These are phyloP conservation scores for Engraulis encrasicolus DNA, from an alignment of 2,113 vertebrate species.

Conservation along the genomic window DNA sequence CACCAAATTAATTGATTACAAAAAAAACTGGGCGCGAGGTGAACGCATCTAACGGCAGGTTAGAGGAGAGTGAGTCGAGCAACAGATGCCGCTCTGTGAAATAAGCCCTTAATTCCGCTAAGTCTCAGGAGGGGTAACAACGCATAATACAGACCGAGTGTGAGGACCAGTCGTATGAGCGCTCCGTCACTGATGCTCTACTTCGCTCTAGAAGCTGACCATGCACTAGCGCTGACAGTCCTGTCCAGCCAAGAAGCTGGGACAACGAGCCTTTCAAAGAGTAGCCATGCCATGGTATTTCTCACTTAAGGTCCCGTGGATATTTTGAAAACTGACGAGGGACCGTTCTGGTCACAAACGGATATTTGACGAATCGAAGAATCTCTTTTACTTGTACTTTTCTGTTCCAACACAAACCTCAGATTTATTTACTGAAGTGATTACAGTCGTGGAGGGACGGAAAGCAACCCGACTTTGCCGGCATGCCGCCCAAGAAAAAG, in stretches of 20 bases:
- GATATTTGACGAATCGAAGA: not conserved
- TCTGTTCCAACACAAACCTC: conserved; percentile 4
- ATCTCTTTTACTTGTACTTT: conserved; percentile 7
- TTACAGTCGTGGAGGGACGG: conserved; percentile 50
- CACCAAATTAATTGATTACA: not conserved
- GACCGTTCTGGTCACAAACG: not conserved
- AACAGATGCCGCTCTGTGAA: conserved; percentile 71
- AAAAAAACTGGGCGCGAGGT: not conserved
- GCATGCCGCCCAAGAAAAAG: conserved; percentile 81
- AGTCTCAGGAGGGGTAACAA: conserved; percentile 58
- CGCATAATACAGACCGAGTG: conserved; percentile 20
- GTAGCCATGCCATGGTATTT: no score
- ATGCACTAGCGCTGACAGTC: not conserved
- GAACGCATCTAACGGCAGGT: not conserved
- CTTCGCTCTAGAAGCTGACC: not conserved
- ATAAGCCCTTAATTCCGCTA: conserved; percentile 74
- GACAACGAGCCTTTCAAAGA: no score
- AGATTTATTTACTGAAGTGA: not conserved
- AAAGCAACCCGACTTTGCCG: conserved; percentile 32
- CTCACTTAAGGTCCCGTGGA: not conserved
- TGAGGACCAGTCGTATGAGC: conserved; percentile 13
- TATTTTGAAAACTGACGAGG: not conserved
- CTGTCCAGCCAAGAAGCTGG: not conserved
- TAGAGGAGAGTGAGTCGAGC: conserved; percentile 53
- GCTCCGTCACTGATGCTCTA: conserved; percentile 10